Evolutionary conservation across 2,797 vertebrate genomes (phyloP), one percentile per base, ranked within the genome.

Genomic region (Danio kyathit): DNA sequence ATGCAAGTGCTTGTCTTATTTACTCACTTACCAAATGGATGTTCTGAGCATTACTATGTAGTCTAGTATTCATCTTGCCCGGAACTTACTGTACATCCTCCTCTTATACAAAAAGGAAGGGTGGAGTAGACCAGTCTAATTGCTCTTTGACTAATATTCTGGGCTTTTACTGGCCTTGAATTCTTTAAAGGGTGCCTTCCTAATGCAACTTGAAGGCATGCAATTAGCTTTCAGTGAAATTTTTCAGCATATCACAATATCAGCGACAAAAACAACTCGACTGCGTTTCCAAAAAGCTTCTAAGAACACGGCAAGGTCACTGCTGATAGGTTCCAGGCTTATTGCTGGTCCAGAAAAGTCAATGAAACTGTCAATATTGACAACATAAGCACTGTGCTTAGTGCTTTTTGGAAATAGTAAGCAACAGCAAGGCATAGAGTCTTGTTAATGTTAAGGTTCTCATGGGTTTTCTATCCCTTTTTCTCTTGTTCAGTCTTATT

Each of bases 81-180:
- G 72, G 38, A 82, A 79, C 79, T 41, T 17, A n/a, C n/a, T n/a
- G n/a, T n/a, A 1, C 12, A 66, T 52, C 57, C 44, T 43, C 21
- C 1, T 49, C 29, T 49, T 19, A 69, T 66, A 17, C 46, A 63
- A 60, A 60, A 16, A 29, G 12, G 49, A 51, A 64, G 17, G 10
- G 16, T 59, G 13, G 1, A 8, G 29, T 12, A 38, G 21, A 14
- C 65, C 52, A 44, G 8, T 29, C 46, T 83, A 76, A 80, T 80
- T 60, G 64, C 54, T 51, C 54, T 56, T 63, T 76, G 74, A 69
- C 17, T 74, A 74, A 65, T 70, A 74, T 70, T 6, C 64, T 52
- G 10, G 51, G 21, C 21, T 73, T 59, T 74, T 76, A 73, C 54
- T 74, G 69, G 65, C 67, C 61, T 59, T 64, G 12, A 59, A 48